phyloP scores from a whole-genome alignment of 2,888 invertebrate species.

The Protonemura montana region DNA sequence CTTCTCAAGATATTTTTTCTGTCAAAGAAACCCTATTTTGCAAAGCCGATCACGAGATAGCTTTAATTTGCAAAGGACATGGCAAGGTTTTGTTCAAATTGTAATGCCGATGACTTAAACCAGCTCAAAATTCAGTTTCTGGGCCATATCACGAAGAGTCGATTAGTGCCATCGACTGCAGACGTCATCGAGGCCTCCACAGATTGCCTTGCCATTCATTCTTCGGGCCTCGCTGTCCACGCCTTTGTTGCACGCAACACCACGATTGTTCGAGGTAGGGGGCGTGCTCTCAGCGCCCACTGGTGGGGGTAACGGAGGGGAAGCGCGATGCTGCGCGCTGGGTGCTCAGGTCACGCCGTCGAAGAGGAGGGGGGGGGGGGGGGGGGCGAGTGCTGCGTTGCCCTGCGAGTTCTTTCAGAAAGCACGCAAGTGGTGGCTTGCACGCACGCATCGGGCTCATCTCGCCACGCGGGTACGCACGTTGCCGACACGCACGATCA shows the following conservation, averaged over 20 bases:
- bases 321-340: slow-evolving; percentile 26
- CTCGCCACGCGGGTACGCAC: background rate
- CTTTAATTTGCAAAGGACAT: too few species aligned
- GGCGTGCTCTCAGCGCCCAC: background rate
- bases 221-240: background rate
- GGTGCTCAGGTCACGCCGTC: background rate
- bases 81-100: too few species aligned
- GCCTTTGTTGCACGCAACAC: slow-evolving; percentile 9
- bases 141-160: too few species aligned
- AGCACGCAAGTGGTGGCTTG: background rate
- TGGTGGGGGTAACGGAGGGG: slow-evolving; percentile 8
- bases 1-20: too few species aligned
- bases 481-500: background rate
- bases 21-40: too few species aligned
- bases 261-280: slow-evolving; percentile 17
- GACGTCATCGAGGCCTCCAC: too few species aligned
- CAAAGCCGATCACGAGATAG: too few species aligned
- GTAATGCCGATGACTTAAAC: too few species aligned
- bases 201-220: background rate
- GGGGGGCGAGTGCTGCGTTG: background rate
- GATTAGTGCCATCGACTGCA: too few species aligned
- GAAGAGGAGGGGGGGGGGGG: background rate
- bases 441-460: background rate
- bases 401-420: background rate
- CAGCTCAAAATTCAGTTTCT: too few species aligned